phyloP scores from a whole-genome alignment of 2,797 vertebrate species.

The Lindbergichthys nudifrons region DNA sequence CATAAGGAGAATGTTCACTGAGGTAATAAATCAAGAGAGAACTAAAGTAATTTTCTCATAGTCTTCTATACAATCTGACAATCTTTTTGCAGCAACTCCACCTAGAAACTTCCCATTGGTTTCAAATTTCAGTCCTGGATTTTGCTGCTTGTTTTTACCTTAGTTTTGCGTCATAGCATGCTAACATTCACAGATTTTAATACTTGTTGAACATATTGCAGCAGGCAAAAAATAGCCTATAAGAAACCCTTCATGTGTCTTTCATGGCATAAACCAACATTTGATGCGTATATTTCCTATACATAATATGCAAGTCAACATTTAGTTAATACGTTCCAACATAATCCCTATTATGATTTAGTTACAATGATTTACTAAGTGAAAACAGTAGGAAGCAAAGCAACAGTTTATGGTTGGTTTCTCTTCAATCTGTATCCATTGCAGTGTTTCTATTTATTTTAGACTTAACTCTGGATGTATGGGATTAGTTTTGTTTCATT shows the following conservation, averaged over 20 bases:
- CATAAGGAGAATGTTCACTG: too few relatives aligned
- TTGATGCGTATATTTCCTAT: background rate
- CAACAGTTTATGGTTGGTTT: constrained; percentile 11
- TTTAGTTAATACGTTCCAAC: background rate
- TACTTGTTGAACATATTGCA: background rate
- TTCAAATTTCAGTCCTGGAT: too few relatives aligned
- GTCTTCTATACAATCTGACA: too few relatives aligned
- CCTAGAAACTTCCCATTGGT: too few relatives aligned
- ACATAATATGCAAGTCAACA: background rate
- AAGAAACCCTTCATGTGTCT: background rate
- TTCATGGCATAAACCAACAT: background rate
- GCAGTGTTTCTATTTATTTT: constrained; percentile 7
- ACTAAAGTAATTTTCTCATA: too few relatives aligned
- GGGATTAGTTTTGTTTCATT: too few relatives aligned
- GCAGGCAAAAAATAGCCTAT: background rate
- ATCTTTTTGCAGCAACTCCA: too few relatives aligned
- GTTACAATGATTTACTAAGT: constrained; percentile 1
- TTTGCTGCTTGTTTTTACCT: background rate
- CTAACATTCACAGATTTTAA: background rate
- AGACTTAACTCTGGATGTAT: constrained; percentile 15
- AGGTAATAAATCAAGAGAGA: too few relatives aligned
- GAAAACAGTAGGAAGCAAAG: background rate
- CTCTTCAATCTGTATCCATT: background rate
- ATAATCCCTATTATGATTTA: constrained; percentile 3
- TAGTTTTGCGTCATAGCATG: background rate